Conservation (phyloP, 2,888 invertebrate species). For the Pecten maximus region DNA sequence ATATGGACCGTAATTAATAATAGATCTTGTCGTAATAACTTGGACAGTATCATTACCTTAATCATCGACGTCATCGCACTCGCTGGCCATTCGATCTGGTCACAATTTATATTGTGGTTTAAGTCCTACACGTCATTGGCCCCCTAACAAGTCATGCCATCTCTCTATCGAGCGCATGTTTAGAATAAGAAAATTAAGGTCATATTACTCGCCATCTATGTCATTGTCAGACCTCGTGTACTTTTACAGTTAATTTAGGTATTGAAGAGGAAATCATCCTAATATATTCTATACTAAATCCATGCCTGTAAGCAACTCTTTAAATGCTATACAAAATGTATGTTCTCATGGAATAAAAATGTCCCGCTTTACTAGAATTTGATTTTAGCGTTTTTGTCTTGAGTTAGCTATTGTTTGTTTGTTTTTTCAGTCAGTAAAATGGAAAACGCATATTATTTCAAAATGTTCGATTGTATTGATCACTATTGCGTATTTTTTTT, state of each 20-base stretch:
- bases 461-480: no score
- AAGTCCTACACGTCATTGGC: background rate
- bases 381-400: no score
- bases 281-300: background rate
- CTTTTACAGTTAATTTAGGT: background rate
- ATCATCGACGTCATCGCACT: background rate
- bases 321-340: no score
- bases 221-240: background rate
- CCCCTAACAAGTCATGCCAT: background rate
- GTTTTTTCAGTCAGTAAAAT: no score
- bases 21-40: slow-evolving; percentile 11
- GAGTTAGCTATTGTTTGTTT: no score
- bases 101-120: background rate
- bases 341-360: no score
- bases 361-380: no score
- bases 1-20: slow-evolving; percentile 27
- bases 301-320: no score
- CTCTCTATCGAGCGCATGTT: background rate
- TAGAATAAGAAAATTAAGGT: background rate
- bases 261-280: background rate
- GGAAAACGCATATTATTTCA: no score
- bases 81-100: background rate
- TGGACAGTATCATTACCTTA: background rate
- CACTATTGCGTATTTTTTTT: no score
- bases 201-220: background rate